Evolutionary conservation across 2,113 vertebrate species (phyloP), one percentile per base, ranked within the genome.

Genomic region (Sander vitreus): DNA sequence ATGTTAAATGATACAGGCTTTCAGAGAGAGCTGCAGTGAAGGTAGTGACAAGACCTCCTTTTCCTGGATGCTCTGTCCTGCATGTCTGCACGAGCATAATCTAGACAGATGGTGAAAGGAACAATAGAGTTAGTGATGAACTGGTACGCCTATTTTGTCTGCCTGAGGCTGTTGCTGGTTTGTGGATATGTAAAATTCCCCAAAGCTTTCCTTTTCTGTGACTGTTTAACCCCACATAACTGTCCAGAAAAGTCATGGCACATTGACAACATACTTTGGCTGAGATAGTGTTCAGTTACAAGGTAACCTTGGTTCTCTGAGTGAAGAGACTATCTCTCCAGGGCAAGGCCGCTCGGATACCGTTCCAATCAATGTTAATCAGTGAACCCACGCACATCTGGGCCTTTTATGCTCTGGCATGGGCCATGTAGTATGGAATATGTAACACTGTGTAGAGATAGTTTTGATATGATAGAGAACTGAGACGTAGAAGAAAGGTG

Each of bases 1-100:
- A 91, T 88, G 91, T 91, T 88, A 92, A 80, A 86, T 77, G 80
- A 89, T 88, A 85, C 47, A 78, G 74, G 75, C 83, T 87, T 89
- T 92, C 81, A 80, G 73, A 60, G 58, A 50, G 43, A 67, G 65
- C 63, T 65, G 59, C 74, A 71, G 59, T 77, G 73, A 23, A 80
- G 69, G 70, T 27, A 64, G 53, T 82, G 85, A 88, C 68, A 54
- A 73, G 82, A 80, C 65, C 70, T 83, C 64, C 66, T 81, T 65
- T 81, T 66, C 73, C 74, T 71, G 63, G 77, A 87, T 53, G 80
- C 68, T 57, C 54, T 12, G 43, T 36, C 68, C 68, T 75, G 81
- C 88, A 48, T 87, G 85, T 91, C 86, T 81, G 65, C 55, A 72
- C 87, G 55, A 14, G 86, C 55, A 68, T 58, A 66, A 53, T 67